phyloP scores from a whole-genome alignment of 2,797 vertebrate genomes.

The Hippocampus kuda region DNA sequence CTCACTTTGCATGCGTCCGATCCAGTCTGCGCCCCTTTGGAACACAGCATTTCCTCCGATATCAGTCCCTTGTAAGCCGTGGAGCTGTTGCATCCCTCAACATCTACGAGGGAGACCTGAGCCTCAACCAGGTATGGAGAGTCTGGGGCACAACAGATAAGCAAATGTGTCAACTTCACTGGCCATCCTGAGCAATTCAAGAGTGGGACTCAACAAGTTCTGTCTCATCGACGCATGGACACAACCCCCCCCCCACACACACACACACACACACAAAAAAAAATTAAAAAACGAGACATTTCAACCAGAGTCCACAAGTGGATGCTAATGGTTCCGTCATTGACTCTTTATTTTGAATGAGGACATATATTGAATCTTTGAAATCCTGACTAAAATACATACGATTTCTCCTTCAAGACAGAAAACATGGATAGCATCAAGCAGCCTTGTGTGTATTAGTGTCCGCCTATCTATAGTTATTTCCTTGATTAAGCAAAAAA shows the following conservation, averaged over 20 bases:
- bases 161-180: not conserved
- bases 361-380: not conserved
- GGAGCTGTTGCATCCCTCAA: slow-evolving; percentile 53
- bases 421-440: too few species aligned
- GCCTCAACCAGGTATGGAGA: slow-evolving; percentile 38
- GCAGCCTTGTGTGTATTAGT: too few species aligned
- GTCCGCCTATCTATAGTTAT: not conserved
- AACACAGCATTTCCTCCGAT: slow-evolving; percentile 73
- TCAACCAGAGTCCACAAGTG: too few species aligned
- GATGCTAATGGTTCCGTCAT: too few species aligned
- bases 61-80: slow-evolving; percentile 55
- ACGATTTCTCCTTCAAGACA: not conserved
- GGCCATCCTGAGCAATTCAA: not conserved
- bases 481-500: not conserved
- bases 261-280: not conserved
- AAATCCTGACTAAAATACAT: not conserved
- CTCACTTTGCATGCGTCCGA: slow-evolving; percentile 69
- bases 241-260: too few species aligned
- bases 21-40: slow-evolving; percentile 46
- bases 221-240: not conserved
- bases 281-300: not conserved
- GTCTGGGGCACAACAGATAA: slow-evolving; percentile 18
- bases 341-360: too few species aligned
- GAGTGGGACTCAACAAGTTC: not conserved
- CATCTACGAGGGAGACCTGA: slow-evolving; percentile 61